A percentile compares a stretch with the other conserved stretches of the same genome.
Conservation (phyloP, 2,113 vertebrate species). For the Aegotheles bennettii region DNA sequence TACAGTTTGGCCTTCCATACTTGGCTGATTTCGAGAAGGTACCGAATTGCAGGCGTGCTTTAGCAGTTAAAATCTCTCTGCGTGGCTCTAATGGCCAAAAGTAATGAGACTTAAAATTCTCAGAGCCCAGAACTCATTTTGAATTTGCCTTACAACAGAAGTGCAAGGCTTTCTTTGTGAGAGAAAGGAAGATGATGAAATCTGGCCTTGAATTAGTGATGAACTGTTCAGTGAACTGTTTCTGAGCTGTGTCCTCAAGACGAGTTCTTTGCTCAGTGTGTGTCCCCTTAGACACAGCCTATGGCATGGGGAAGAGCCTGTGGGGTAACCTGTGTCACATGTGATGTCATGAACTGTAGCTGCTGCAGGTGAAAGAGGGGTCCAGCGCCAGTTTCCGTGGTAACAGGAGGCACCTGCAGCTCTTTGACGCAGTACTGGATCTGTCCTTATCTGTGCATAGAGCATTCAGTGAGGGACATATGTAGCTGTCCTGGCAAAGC, state of each 20-base stretch:
- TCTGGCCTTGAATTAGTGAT: not conserved
- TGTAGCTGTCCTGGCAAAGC: not conserved
- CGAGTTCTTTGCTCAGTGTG: not conserved
- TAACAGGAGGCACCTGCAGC: constrained; percentile 16
- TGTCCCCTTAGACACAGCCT: not conserved
- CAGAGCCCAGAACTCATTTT: not conserved
- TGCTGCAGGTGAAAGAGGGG: not conserved
- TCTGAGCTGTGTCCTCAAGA: not conserved
- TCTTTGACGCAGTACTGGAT: not conserved
- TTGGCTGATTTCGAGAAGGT: not conserved
- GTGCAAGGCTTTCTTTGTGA: not conserved
- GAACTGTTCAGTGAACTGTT: not conserved
- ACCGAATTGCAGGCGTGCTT: not conserved
- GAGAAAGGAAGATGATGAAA: not conserved
- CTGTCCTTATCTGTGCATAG: not conserved
- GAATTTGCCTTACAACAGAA: not conserved
- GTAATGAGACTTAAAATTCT: not conserved
- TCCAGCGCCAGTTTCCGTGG: not conserved
- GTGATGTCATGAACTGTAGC: not conserved
- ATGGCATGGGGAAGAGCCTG: not conserved
- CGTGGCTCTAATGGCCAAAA: not conserved
- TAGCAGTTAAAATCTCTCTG: not conserved
- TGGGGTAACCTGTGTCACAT: not conserved
- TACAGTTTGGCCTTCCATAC: not conserved
- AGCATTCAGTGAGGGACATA: not conserved